Percentiles rank a stretch among this genome's conserved stretches.
phyloP scores from a whole-genome alignment of 2,888 invertebrate genomes.

The Rhorus exstirpatorius region DNA sequence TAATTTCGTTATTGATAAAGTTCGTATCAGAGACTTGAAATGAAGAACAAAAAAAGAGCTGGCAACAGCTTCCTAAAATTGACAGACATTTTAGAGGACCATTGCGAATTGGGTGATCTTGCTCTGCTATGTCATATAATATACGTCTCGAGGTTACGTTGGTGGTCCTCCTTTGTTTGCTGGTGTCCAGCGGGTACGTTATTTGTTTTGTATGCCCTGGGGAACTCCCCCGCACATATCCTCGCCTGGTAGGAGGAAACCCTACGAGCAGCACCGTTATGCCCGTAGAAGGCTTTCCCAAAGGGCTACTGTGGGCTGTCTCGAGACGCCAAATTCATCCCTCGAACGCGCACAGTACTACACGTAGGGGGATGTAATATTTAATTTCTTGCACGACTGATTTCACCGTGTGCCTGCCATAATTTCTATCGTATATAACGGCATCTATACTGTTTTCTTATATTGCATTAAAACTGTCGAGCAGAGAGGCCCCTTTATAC shows the following conservation, averaged over 20 bases:
- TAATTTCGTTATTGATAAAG: no score
- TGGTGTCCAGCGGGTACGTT: slow-evolving; percentile 76
- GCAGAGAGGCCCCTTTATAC: slow-evolving; percentile 30
- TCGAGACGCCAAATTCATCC: slow-evolving; percentile 74
- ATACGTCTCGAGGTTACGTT: slow-evolving; percentile 18
- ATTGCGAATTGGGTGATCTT: slow-evolving; percentile 62
- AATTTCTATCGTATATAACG: slow-evolving; percentile 13
- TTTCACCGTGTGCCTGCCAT: slow-evolving; percentile 67
- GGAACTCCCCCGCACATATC: slow-evolving; percentile 56
- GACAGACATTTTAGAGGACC: slow-evolving; percentile 10
- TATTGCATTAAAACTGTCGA: slow-evolving; percentile 37
- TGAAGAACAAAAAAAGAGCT: no score
- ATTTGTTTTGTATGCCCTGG: slow-evolving; percentile 78
- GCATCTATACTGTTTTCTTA: slow-evolving; percentile 27
- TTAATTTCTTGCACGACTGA: slow-evolving; percentile 84
- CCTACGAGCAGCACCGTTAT: slow-evolving; percentile 28
- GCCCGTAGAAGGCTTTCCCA: slow-evolving; percentile 43
- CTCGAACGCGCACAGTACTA: slow-evolving; percentile 68
- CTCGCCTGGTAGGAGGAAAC: slow-evolving; percentile 49
- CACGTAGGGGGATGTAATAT: slow-evolving; percentile 78
- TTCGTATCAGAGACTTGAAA: neutral
- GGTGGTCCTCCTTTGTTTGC: slow-evolving; percentile 76
- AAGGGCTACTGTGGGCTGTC: slow-evolving; percentile 52
- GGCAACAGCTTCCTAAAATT: neutral
- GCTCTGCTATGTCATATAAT: slow-evolving; percentile 48